A percentile compares a stretch with the other conserved stretches of the same genome.
These are phyloP conservation scores for Bradysia coprophila DNA, from an alignment of 1,140 invertebrate genomes.

Conservation along the genomic window DNA sequence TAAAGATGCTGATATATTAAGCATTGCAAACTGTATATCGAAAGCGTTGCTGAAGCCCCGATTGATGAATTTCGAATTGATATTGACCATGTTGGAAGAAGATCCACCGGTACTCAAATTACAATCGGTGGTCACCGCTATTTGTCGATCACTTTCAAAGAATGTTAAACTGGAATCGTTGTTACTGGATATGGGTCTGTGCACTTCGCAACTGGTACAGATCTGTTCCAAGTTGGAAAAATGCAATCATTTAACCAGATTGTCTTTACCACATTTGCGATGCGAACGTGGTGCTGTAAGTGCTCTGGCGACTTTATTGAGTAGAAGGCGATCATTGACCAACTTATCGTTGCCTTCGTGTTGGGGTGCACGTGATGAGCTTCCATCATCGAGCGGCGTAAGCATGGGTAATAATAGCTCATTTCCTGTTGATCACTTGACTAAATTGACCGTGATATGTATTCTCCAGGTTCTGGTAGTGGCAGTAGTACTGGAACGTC, in stretches of 20 bases:
- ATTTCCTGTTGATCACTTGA: conserved; percentile 5
- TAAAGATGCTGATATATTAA: conserved; percentile 22
- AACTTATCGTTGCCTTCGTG: conserved; percentile 31
- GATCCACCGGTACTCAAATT: conserved; percentile 27
- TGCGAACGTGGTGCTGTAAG: conserved; percentile 31
- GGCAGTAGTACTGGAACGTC: conserved; percentile 22
- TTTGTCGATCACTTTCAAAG: conserved; percentile 25
- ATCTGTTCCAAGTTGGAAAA: conserved; percentile 26
- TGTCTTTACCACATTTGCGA: conserved; percentile 34
- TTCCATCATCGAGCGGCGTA: conserved; percentile 27
- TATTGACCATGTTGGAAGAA: conserved; percentile 29
- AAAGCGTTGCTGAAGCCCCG: conserved; percentile 25
- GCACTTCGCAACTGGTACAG: conserved; percentile 28
- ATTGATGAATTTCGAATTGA: conserved; percentile 28
- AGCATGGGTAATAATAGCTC: conserved; percentile 28
- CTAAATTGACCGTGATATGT: too few relatives aligned
- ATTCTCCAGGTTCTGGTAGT: conserved; percentile 22
- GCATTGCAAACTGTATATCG: conserved; percentile 25
- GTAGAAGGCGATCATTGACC: conserved; percentile 25
- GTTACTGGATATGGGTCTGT: conserved; percentile 31
- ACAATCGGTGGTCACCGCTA: conserved; percentile 30
- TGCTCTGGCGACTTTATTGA: conserved; percentile 26
- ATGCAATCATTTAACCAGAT: conserved; percentile 27
- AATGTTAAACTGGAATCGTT: conserved; percentile 25
- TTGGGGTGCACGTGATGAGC: conserved; percentile 28